Evolutionary conservation across 2,113 vertebrate species (phyloP).

Genomic region (cattle (Bos taurus)): ARS-UCD2.0 NC_037346.1:10944001-10944500

Average conservation of each 20-base stretch:
- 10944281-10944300: constrained; percentile 23
- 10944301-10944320: constrained; percentile 52
- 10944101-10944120: constrained; percentile 59
- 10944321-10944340: constrained; percentile 59
- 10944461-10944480: background rate
- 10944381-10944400: background rate
- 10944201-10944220: background rate
- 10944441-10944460: background rate
- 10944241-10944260: constrained; percentile 24
- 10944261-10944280: constrained; percentile 51
- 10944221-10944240: background rate
- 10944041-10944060: constrained; percentile 47
- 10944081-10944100: constrained; percentile 11
- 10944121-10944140: constrained; percentile 36
- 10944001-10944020: constrained; percentile 58
- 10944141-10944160: constrained; percentile 42
- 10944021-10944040: constrained; percentile 44
- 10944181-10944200: constrained; percentile 20
- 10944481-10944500: background rate
- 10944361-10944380: constrained; percentile 35
- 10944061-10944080: constrained; percentile 56
- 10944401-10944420: background rate
- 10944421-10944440: background rate
- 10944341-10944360: constrained; percentile 55
- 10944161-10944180: constrained; percentile 19